Evolutionary conservation across 1,140 invertebrate species (phyloP).

Genomic region (Tetragonula clypearis): DNA sequence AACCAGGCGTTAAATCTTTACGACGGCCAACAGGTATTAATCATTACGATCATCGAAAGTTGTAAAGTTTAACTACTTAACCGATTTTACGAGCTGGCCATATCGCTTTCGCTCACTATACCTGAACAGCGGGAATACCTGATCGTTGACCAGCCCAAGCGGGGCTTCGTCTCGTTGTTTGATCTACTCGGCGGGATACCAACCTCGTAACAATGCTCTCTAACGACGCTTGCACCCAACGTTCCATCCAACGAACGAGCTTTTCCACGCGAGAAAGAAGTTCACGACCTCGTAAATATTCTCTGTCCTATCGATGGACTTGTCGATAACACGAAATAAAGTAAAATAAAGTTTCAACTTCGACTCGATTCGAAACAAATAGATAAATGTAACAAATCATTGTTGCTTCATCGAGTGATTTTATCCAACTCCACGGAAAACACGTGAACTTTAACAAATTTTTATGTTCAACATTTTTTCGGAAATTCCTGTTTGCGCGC

Average conservation of each 20-base stretch:
- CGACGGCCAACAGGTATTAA: neutral
- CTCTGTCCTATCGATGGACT: neutral
- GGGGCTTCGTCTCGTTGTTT: slow-evolving; percentile 16
- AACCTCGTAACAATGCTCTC: slow-evolving; percentile 46
- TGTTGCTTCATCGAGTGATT: too few species aligned
- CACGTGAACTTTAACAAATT: too few species aligned
- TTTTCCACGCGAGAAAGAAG: neutral
- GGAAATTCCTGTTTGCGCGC: too few species aligned
- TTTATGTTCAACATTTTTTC: too few species aligned
- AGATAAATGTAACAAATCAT: too few species aligned
- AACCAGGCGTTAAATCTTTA: neutral
- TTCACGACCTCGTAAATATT: neutral
- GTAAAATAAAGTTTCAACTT: too few species aligned
- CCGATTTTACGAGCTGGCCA: neutral
- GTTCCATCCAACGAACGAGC: slow-evolving; percentile 8
- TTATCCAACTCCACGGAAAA: too few species aligned
- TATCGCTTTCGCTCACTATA: neutral
- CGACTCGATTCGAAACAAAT: too few species aligned
- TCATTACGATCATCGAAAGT: neutral
- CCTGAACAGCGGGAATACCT: slow-evolving; percentile 9
- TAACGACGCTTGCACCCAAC: slow-evolving; percentile 53
- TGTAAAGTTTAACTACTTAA: neutral
- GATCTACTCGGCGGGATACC: slow-evolving; percentile 19
- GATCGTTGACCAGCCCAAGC: slow-evolving; percentile 5
- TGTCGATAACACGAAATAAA: too few species aligned